phyloP scores from a whole-genome alignment of 2,113 vertebrate species.

The Varanus salvator region DNA sequence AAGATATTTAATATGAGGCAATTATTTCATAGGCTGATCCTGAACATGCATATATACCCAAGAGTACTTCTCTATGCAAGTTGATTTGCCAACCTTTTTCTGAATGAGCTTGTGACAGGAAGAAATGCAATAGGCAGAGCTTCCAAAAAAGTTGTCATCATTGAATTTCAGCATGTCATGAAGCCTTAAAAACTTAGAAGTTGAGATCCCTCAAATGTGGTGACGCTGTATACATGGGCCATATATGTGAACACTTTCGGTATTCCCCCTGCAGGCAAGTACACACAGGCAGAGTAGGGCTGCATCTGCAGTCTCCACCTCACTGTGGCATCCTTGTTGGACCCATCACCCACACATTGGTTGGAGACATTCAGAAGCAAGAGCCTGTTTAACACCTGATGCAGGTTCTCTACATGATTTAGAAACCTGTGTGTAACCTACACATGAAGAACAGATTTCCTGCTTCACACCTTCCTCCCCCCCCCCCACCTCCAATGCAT shows the following conservation, averaged over 20 bases:
- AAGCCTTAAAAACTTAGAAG: neutral
- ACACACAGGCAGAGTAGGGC: neutral
- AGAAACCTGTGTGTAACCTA: neutral
- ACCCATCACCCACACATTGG: neutral
- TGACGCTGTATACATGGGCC: neutral
- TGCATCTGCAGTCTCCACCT: no score
- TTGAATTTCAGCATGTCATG: conserved; percentile 1
- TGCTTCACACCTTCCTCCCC: no score
- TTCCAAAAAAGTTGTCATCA: neutral
- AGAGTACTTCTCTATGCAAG: neutral
- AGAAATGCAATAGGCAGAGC: neutral
- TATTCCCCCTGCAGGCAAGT: neutral
- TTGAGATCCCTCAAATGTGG: neutral
- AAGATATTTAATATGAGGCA: neutral
- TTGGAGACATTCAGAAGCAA: neutral
- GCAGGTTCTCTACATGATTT: neutral
- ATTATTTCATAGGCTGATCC: neutral
- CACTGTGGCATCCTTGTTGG: no score
- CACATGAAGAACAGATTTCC: neutral
- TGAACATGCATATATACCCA: neutral
- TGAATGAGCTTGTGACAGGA: neutral
- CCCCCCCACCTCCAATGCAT: no score
- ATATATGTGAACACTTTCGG: neutral
- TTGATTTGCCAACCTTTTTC: neutral
- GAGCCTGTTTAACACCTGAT: no score